Percentiles rank a stretch among this genome's conserved stretches.
Conservation (phyloP, 2,113 vertebrate genomes). For the Heteronetta atricapilla region DNA sequence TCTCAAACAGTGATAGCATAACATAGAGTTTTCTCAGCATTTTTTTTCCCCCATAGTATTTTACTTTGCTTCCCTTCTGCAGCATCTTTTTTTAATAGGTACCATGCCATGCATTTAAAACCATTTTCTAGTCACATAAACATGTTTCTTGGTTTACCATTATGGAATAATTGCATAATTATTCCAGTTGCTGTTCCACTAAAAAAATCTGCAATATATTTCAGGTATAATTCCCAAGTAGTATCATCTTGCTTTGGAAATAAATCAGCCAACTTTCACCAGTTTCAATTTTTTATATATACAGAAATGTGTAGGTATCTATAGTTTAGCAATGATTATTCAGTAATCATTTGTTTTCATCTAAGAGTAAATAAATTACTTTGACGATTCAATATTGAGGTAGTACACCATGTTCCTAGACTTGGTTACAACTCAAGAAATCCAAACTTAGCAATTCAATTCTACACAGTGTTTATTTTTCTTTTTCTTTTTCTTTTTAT, state of each 20-base stretch:
- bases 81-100: neutral
- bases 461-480: constrained; percentile 78
- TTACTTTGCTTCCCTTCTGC: neutral
- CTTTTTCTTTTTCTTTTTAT: constrained; percentile 23
- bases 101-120: neutral
- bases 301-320: neutral
- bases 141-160: neutral
- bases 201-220: neutral
- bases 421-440: constrained; percentile 40
- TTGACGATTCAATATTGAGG: constrained; percentile 26
- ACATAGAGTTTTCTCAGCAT: neutral
- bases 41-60: neutral
- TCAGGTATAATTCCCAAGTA: neutral
- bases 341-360: constrained; percentile 17
- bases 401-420: neutral
- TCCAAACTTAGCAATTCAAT: constrained; percentile 40
- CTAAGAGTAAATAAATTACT: constrained; percentile 6
- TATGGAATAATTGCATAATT: neutral
- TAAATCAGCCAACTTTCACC: neutral
- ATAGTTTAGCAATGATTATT: neutral
- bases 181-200: neutral
- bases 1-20: neutral
- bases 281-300: neutral
- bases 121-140: neutral
- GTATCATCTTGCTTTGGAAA: neutral